Conservation (phyloP, 2,888 invertebrate genomes). For the Tachina grossa region DNA sequence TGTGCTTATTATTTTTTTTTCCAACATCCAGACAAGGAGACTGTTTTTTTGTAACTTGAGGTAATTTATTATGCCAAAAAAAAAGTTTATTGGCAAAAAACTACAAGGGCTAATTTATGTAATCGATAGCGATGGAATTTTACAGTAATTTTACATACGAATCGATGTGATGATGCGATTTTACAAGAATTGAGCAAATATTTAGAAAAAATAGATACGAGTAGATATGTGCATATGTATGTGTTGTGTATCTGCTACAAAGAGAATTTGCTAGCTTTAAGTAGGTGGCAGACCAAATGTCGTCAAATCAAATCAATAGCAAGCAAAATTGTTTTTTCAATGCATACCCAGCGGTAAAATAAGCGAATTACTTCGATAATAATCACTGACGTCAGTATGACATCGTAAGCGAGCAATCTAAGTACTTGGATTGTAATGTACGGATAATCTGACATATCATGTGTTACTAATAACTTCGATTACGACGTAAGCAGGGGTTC, state of each 20-base stretch:
- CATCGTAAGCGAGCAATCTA: too few relatives aligned
- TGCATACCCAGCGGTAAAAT: too few relatives aligned
- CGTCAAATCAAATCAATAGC: slow-evolving; percentile 55
- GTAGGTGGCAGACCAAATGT: slow-evolving; percentile 62
- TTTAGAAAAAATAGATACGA: not conserved
- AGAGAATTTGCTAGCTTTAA: slow-evolving; percentile 26
- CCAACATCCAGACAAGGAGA: too few relatives aligned
- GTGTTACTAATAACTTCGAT: too few relatives aligned
- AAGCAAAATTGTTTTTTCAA: not conserved
- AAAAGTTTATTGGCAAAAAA: not conserved
- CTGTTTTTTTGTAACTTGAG: not conserved
- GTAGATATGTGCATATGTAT: not conserved
- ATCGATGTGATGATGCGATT: not conserved
- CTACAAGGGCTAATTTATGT: not conserved
- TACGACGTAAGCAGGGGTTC: too few relatives aligned
- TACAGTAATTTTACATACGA: not conserved
- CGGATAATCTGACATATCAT: too few relatives aligned
- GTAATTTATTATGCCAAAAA: slow-evolving; percentile 18
- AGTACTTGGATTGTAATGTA: too few relatives aligned
- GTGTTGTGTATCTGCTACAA: not conserved
- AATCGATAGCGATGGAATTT: slow-evolving; percentile 5
- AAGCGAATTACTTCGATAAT: too few relatives aligned
- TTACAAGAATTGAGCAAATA: not conserved
- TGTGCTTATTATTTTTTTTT: too few relatives aligned
- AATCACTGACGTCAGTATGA: too few relatives aligned